Conservation (phyloP, 2,113 vertebrate species). For the Grammomys surdaster region DNA sequence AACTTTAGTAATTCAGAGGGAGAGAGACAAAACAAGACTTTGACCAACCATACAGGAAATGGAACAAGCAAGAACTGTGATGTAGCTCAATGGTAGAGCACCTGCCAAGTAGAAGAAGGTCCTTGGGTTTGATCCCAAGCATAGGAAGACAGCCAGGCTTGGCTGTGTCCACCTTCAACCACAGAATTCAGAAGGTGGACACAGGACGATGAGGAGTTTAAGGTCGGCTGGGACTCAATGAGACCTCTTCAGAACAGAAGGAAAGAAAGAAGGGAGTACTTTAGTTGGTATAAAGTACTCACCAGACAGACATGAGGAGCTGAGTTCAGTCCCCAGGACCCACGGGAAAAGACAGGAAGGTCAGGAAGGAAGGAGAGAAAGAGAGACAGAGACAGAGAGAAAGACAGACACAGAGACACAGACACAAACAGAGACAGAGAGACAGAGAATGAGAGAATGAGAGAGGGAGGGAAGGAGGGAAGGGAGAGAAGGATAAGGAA, state of each 20-base stretch:
- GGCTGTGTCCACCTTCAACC: too few species aligned
- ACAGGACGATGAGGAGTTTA: not conserved
- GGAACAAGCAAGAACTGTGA: not conserved
- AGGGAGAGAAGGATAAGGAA: not conserved
- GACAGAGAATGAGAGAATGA: fast-evolving
- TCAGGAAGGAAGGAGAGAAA: not conserved
- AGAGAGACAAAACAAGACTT: slow-evolving; percentile 8
- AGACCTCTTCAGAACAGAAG: not conserved
- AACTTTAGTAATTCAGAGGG: not conserved
- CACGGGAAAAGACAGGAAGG: not conserved
- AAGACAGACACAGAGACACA: fast-evolving
- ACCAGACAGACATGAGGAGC: not conserved
- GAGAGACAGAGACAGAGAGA: not conserved
- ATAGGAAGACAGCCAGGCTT: not conserved
- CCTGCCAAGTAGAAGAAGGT: not conserved
- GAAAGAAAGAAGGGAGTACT: not conserved
- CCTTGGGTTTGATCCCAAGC: not conserved
- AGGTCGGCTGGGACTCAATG: not conserved
- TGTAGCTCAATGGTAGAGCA: not conserved
- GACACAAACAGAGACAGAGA: fast-evolving
- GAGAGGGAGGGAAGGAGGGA: fast-evolving
- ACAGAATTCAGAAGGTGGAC: not conserved
- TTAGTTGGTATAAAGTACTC: not conserved
- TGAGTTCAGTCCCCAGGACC: not conserved
- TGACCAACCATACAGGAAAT: not conserved